A percentile compares a stretch with the other conserved stretches of the same genome.
phyloP scores from a whole-genome alignment of 2,888 invertebrate genomes.

The Stenodema calcarata region DNA sequence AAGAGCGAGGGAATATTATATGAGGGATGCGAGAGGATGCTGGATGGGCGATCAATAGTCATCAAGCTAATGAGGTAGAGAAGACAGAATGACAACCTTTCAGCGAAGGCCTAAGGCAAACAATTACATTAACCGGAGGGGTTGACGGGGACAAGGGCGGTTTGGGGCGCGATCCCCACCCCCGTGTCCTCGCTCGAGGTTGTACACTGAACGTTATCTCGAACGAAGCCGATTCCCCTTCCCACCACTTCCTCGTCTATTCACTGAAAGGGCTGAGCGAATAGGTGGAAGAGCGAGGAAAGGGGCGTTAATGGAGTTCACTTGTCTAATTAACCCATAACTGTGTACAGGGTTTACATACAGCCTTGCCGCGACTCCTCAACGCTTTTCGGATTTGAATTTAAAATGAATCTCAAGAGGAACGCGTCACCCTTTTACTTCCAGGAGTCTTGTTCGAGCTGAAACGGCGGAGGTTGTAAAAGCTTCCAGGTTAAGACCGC shows the following conservation, averaged over 20 bases:
- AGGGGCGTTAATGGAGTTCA: conserved; percentile 47
- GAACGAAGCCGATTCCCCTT: not conserved
- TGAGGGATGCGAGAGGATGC: not conserved
- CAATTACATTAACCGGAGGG: conserved; percentile 52
- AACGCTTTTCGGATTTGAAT: conserved; percentile 29
- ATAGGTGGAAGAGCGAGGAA: not conserved
- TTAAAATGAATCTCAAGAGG: conserved; percentile 26
- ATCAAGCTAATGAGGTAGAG: conserved; percentile 53
- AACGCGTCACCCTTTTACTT: not conserved
- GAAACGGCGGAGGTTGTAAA: not conserved
- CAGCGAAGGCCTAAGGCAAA: conserved; percentile 49
- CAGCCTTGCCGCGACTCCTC: conserved; percentile 14
- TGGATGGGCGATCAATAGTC: conserved; percentile 46
- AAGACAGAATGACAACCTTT: conserved; percentile 52
- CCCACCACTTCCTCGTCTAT: not conserved
- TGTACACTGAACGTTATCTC: conserved; percentile 3
- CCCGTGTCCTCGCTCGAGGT: conserved; percentile 14
- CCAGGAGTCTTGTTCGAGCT: not conserved
- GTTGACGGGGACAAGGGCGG: conserved; percentile 26
- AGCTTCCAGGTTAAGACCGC: not conserved
- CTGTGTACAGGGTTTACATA: conserved; percentile 47
- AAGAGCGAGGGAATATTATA: not conserved
- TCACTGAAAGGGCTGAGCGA: not conserved
- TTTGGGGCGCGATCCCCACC: not conserved
- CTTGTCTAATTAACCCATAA: conserved; percentile 49